Evolutionary conservation across 2,888 invertebrate species (phyloP).

Genomic region (Acanthosepion lycidas): DNA sequence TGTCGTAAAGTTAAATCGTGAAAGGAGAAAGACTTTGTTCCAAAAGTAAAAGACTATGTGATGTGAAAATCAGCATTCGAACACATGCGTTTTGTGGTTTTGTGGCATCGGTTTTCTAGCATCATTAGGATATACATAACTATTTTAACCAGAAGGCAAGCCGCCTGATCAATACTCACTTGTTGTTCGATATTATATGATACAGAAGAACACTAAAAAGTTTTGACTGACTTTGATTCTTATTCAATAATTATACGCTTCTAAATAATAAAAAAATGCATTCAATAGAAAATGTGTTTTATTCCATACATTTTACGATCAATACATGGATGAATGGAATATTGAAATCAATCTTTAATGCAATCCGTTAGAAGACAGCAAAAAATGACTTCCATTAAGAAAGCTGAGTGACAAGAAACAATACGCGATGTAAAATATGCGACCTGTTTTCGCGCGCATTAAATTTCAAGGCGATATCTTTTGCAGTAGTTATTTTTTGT

Average conservation of each 20-base stretch:
- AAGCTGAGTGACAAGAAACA: not conserved
- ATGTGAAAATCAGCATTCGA: too few species aligned
- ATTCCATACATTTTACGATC: not conserved
- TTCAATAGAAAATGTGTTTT: not conserved
- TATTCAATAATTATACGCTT: not conserved
- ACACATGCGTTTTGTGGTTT: too few species aligned
- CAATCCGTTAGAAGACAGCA: not conserved
- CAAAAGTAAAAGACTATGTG: too few species aligned
- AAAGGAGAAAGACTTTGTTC: too few species aligned
- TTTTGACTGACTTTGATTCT: not conserved
- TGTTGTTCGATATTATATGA: not conserved
- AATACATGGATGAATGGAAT: constrained; percentile 2
- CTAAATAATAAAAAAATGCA: not conserved
- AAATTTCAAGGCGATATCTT: not conserved
- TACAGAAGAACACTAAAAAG: not conserved
- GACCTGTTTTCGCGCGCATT: not conserved
- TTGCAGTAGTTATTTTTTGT: not conserved
- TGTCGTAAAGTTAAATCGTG: too few species aligned
- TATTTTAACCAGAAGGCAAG: not conserved
- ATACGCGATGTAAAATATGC: not conserved
- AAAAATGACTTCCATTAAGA: not conserved
- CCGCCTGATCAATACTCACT: not conserved
- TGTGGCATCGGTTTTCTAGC: too few species aligned
- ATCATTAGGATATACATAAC: too few species aligned
- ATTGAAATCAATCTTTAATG: not conserved